Evolutionary conservation across 2,113 vertebrate genomes (phyloP), one percentile per base, ranked within the genome.

Genomic region (Marcusenius ussheri): DNA sequence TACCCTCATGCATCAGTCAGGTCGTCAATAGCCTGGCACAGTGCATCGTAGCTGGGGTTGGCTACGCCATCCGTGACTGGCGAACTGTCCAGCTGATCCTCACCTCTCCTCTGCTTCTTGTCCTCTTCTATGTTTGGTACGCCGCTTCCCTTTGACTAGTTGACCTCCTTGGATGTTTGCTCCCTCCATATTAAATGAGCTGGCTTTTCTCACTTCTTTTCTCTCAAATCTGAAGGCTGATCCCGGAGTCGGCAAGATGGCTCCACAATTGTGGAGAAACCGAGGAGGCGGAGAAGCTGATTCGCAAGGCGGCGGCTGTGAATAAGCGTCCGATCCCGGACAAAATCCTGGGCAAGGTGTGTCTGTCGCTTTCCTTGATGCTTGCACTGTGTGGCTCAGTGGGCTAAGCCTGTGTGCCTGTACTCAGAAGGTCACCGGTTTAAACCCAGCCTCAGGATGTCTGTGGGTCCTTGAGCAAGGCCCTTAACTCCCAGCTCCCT

Each of bases 171-270:
- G 31, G 31, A 5, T 17, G 13, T 13, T 31, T 0, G 13, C 31
- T 31, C 62, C 62, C 62, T 27, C 27, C 53, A 21, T 56, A 56
- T 56, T 6, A 56, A 21, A 6, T 56, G 51, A 19, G 51, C 19
- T 21, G 51, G 17, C 19, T 56, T 27, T 70, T 39, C 70, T 39
- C 31, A 1, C 27, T 31, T 39, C 42, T 10, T 9, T 49, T 49
- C 45, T 51, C 83, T 88, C 62, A 50, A 7, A 17, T 88, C 70
- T 77, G 47, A 93, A 97, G 97, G 95, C 91, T 94, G 80, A 91
- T 98, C 31, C 97, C 97, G 0, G 97, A 98, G 89, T 97, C 97
- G 0, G 94, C 96, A 46, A 93, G 96, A 21, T 98, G 97, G 97
- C 94, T 98, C 66, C 89, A 97, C 88, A 93, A 91, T 8, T 90